Base-by-base conservation (phyloP, 1,140 invertebrate species). In the Drosophila sturtevanti region DNA sequence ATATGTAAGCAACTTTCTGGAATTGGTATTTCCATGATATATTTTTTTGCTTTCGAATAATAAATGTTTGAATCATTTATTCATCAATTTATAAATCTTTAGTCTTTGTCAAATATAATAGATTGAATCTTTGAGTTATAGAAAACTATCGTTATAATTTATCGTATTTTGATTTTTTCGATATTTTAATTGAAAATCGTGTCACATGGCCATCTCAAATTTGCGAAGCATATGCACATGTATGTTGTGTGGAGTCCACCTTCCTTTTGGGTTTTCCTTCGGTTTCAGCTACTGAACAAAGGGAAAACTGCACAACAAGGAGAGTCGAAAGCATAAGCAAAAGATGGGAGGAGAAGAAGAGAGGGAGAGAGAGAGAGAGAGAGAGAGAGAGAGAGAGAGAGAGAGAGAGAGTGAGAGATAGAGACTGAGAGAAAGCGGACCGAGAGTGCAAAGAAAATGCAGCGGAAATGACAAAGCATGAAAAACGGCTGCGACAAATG, bases 401-500 rank as follows among this genome's bases (percentile, higher is more conserved):
- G 9, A 24, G 41, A 44, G 16, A 27, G 54, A 41, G 38, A 21
- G n/a, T 59, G 41, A 18, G 63, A 21, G 56, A n/a, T 41, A 59
- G 31, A 68, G 7, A 60, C 6, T 24, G 31, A 44, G 63, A 35
- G 37, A 52, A 31, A 41, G 38, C 55, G 14, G 16, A 44, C 24
- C 22, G 64, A 73, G 77, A 84, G 77, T 77, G 79, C 73, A 89
- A 89, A 77, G 84, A 89, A 89, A 89, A 89, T 84, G 84, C 84
- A 89, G 70, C 84, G 84, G 84, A 89, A 89, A 89, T 89, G 84
- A 89, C 84, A 89, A 89, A 89, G 84, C 84, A 89, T 89, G 84
- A 89, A 89, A 89, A 89, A 82, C 79, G 81, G 78, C 86, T 90
- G 79, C 87, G 81, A 86, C 81, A 90, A 90, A 90, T 90, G 86